Evolutionary conservation across 37 sponge, comb jelly and placozoan species (phyloP), one percentile per base, ranked within the genome.

Genomic region (Bolinopsis microptera): DNA sequence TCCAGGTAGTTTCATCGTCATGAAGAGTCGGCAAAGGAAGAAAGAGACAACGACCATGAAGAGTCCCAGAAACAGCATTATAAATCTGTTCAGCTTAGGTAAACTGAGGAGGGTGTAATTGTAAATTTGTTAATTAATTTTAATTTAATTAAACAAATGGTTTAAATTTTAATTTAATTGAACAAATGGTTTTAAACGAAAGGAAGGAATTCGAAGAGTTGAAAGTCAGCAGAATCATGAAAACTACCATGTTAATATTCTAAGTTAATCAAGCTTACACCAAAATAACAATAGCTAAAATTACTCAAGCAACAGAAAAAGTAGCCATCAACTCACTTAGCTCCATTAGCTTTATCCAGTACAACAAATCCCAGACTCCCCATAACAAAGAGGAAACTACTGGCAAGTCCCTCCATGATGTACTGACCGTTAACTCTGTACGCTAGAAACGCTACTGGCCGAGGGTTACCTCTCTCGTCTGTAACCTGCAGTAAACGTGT

Each of bases 351-450:
- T 0, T 96, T 95, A 32, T 99, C 99, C 72, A 99, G 69, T 8
- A 99, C 93, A 30, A 99, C 95, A 83, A 99, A 97, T 5, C 99
- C 97, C 16, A 97, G 69, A 28, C 95, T 95, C 0, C 99, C 98
- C 31, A 97, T 77, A 13, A 94, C 90, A 93, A 97, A 99, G 26
- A 99, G 93, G 80, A 99, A 99, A 38, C 97, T 96, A 27, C 97
- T 97, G 5, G 98, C 97, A 35, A 99, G 94, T 0, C 99, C 99
- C 70, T 99, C 99, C 99, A 99, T 97, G 48, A 99, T 99, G 94
- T 99, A 99, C 94, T 99, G 99, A 0, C 99, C 99, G 92, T 99
- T 99, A 26, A 99, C 97, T 24, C 99, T 93, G 92, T 99, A 96
- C 48, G 94, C 95, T 98, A 99, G 95, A 94, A 99, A 99, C 1